Conservation (phyloP, 2,113 vertebrate species). For the Athene noctua region DNA sequence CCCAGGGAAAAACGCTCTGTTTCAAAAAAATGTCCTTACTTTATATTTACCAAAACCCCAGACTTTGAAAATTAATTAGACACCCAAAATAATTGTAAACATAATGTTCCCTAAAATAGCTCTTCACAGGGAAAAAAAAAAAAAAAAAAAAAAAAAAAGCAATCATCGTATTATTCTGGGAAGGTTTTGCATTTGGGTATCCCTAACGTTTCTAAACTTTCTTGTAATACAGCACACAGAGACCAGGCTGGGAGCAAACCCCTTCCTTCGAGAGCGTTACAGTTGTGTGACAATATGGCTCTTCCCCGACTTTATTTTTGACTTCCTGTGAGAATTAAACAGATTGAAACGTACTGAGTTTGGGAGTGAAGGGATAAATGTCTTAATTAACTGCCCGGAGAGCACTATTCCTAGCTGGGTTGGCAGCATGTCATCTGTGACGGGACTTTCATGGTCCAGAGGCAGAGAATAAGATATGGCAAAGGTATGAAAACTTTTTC, state of each 20-base stretch:
- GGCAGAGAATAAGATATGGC: not conserved
- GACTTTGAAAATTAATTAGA: not conserved
- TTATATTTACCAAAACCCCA: not conserved
- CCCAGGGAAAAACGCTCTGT: not conserved
- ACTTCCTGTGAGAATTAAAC: slow-evolving; percentile 63
- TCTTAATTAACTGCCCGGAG: slow-evolving; percentile 50
- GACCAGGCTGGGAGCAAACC: not conserved
- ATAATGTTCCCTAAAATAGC: not conserved
- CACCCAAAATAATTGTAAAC: not conserved
- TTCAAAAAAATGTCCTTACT: not conserved
- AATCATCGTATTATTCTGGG: not conserved
- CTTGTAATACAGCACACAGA: fast-evolving
- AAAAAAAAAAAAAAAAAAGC: not conserved
- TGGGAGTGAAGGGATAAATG: not conserved
- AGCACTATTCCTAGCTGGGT: not conserved
- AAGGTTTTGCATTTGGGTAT: not conserved
- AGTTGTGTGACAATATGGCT: slow-evolving; percentile 23
- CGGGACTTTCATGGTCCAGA: not conserved
- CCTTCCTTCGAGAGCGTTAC: not conserved
- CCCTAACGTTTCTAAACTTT: not conserved
- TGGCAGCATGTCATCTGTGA: not conserved
- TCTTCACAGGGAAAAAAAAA: not conserved
- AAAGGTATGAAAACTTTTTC: not conserved
- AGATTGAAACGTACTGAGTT: slow-evolving; percentile 41
- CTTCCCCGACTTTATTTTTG: slow-evolving; percentile 33